Evolutionary conservation across 2,888 invertebrate species (phyloP).

Genomic region (Quadroppia sp.): DNA sequence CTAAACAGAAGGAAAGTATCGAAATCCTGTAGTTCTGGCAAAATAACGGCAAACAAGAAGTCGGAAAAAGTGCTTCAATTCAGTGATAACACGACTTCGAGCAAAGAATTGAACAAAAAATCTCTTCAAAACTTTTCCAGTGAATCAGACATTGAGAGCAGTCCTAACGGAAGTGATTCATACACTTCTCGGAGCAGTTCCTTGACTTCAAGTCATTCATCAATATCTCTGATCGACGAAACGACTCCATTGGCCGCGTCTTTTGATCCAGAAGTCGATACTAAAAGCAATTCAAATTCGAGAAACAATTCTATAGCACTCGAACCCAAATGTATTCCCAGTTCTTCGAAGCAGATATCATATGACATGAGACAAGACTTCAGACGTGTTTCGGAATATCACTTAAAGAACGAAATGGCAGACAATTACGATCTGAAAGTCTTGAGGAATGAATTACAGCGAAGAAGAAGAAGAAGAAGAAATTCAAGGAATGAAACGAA

Average conservation of each 20-base stretch:
- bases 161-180: constrained; percentile 17
- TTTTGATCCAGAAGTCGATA: neutral
- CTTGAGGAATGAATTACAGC: constrained; percentile 4
- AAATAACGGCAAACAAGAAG: neutral
- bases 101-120: constrained; percentile 10
- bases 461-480: neutral
- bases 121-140: neutral
- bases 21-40: constrained; percentile 31
- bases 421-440: neutral
- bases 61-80: constrained; percentile 2
- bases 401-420: neutral
- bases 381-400: neutral
- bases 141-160: constrained; percentile 25
- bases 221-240: neutral
- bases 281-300: constrained; percentile 4
- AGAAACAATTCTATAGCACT: neutral
- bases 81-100: constrained; percentile 5
- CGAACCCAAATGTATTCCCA: constrained; percentile 22
- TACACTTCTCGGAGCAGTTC: constrained; percentile 18
- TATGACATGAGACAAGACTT: neutral
- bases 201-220: neutral
- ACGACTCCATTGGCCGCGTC: constrained; percentile 7
- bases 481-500: neutral
- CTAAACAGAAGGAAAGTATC: constrained; percentile 27
- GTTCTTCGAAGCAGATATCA: neutral